Base-by-base conservation (phyloP, 2,113 vertebrate species). In the Alces alces region DNA sequence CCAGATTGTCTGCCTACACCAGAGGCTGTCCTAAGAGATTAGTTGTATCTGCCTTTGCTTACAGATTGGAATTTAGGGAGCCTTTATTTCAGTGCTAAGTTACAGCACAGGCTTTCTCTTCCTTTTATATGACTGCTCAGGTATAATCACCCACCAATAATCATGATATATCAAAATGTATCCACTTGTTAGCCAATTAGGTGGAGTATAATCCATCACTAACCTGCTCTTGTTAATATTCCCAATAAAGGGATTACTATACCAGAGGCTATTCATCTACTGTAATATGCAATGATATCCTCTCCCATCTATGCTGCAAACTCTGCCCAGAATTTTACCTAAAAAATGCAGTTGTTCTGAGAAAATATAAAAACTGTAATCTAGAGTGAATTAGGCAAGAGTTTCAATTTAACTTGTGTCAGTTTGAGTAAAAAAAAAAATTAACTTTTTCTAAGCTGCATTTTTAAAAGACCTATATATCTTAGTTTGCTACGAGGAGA, bases 1-100 rank as follows among this genome's bases (percentile, higher is more conserved):
- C 76, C 95, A 98, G 90, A 83, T 7, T 98, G 60, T 96, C 97
- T 98, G 55, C 97, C 88, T 98, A 70, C 89, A 97, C 78, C 36
- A 91, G 84, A 78, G 79, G 93, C 66, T 97, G 86, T 96, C 70
- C 95, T 45, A 55, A 96, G 84, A 50, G 86, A 95, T 79, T 95
- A 97, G 96, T 25, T 95, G 64, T 92, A 78, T 94, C 50, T 98
- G 5, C 76, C 39, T 96, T 98, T 97, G 21, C 92, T 98, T 96
- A 86, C 23, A 52, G 79, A 95, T 92, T 97, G 95, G 54, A 39
- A 91, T 96, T 97, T 88, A 95, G 58, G n/a, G 60, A 97, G 91
- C 21, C 66, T 58, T 3, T 39, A 57, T 97, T 98, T 96, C 90
- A 87, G 61, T 87, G 60, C 30, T 91, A 58, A 58, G 50, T 95